These are phyloP conservation scores for Cathartes aura DNA, from an alignment of 2,113 vertebrate genomes.

Conservation along the genomic window DNA sequence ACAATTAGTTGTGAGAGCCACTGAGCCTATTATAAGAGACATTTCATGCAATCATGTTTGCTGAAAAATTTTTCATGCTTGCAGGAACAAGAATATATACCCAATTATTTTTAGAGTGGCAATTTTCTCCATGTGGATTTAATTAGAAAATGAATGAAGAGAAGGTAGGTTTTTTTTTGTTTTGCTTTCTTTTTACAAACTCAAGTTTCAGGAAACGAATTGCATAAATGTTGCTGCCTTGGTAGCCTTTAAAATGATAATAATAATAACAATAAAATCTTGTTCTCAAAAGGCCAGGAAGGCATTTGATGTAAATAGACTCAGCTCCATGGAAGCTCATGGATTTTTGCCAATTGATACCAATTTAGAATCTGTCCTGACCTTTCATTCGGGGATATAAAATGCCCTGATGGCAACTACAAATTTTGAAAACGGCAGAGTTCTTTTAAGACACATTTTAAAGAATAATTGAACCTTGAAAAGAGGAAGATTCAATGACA, in stretches of 20 bases:
- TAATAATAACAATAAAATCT: constrained; percentile 33
- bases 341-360: constrained; percentile 17
- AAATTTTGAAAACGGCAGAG: not conserved
- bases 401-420: not conserved
- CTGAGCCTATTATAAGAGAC: not conserved
- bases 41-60: not conserved
- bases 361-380: constrained; percentile 50
- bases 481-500: not conserved
- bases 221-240: not conserved
- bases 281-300: constrained; percentile 41
- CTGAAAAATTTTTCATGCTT: constrained; percentile 18
- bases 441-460: not conserved
- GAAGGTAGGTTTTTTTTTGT: not conserved
- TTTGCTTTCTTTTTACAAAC: not conserved
- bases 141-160: constrained; percentile 26
- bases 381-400: constrained; percentile 1
- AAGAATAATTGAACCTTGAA: not conserved
- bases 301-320: constrained; percentile 20
- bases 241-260: constrained; percentile 8
- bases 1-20: constrained; percentile 7
- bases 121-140: constrained; percentile 7
- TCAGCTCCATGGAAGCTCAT: constrained; percentile 13
- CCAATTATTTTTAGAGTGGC: not conserved
- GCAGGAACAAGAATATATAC: not conserved
- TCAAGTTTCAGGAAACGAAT: not conserved